Conservation (phyloP, 2,113 vertebrate genomes). For the Redunca redunca region DNA sequence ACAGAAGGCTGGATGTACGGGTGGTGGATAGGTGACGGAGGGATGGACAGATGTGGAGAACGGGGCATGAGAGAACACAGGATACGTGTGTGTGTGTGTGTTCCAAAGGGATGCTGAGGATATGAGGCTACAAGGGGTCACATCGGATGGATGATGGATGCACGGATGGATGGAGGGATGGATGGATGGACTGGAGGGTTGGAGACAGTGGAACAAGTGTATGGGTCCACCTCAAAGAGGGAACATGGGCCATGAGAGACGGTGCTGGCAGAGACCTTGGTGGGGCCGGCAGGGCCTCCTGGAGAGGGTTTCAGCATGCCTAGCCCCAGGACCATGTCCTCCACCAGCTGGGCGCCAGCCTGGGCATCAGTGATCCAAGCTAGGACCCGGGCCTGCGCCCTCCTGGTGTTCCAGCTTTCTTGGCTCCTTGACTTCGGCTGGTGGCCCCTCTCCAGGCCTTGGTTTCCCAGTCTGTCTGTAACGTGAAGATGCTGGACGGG, state of each 20-base stretch:
- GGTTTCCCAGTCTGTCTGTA: neutral
- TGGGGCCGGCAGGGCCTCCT: neutral
- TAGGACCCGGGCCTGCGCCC: accelerated
- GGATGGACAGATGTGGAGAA: neutral
- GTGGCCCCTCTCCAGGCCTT: neutral
- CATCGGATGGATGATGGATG: neutral
- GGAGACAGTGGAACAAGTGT: no score
- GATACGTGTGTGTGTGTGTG: neutral
- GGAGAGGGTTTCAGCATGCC: accelerated
- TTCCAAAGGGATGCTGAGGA: neutral
- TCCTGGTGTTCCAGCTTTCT: neutral
- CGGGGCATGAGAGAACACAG: neutral
- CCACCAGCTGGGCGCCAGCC: neutral
- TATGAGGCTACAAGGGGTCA: neutral
- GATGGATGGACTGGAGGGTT: neutral
- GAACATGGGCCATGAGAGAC: neutral
- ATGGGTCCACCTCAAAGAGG: neutral
- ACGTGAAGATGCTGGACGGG: neutral
- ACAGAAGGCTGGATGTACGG: neutral
- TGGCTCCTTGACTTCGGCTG: neutral
- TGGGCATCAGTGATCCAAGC: accelerated
- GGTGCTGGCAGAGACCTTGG: neutral
- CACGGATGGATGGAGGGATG: no score
- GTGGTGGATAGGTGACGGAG: neutral
- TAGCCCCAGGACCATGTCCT: accelerated